Conservation (phyloP, 1,140 invertebrate species). For the Saccostrea echinata region DNA sequence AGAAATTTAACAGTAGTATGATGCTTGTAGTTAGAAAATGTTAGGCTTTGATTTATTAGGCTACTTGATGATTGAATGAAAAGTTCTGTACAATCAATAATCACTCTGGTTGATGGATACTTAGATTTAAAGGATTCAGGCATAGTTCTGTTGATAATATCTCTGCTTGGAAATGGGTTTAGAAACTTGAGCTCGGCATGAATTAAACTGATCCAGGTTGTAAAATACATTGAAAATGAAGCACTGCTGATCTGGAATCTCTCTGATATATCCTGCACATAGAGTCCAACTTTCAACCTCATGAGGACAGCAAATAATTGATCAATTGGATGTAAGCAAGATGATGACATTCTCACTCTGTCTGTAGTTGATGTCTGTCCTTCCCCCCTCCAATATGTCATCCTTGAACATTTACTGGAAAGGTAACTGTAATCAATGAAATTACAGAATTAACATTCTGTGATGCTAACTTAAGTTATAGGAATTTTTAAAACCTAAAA, state of each 20-base stretch:
- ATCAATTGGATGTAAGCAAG: neutral
- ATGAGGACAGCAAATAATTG: neutral
- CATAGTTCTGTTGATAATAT: constrained; percentile 37
- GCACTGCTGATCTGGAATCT: constrained; percentile 32
- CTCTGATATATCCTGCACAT: constrained; percentile 24
- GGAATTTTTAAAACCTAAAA: neutral
- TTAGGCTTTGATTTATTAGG: constrained; percentile 19
- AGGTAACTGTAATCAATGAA: too few relatives aligned
- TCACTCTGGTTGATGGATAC: constrained; percentile 35
- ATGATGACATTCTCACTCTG: neutral
- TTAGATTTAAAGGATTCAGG: constrained; percentile 33
- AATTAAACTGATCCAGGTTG: constrained; percentile 23
- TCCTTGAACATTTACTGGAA: neutral
- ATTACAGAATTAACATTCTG: neutral
- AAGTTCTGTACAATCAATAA: constrained; percentile 52
- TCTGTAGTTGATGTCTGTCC: neutral
- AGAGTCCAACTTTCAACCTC: neutral
- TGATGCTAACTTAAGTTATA: neutral
- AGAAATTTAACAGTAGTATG: constrained; percentile 53
- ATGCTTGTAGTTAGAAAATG: constrained; percentile 55
- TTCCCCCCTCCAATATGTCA: neutral
- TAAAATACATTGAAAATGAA: constrained; percentile 50
- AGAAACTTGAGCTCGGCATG: constrained; percentile 41
- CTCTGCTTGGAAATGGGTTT: constrained; percentile 50
- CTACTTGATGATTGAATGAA: constrained; percentile 42